Percentiles rank a stretch among this genome's conserved stretches.
Evolutionary conservation across 2,888 invertebrate genomes (phyloP).

Genomic region (Oxytorus armatus): DNA sequence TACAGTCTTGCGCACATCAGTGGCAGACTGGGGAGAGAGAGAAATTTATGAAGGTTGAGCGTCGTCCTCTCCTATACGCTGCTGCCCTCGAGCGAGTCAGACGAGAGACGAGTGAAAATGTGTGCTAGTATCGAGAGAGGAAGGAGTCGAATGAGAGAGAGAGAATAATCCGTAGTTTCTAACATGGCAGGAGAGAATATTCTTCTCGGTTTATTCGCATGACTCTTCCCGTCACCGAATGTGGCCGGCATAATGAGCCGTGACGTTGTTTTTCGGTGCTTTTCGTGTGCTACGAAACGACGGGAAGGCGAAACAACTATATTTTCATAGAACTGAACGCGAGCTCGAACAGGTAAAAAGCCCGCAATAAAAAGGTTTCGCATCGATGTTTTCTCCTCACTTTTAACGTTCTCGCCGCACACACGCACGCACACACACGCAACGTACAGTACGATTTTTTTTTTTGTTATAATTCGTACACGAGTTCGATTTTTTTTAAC

Average conservation of each 20-base stretch:
- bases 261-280: constrained; percentile 66
- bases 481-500: constrained; percentile 30
- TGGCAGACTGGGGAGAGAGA: not conserved
- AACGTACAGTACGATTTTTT: constrained; percentile 46
- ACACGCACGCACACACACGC: constrained; percentile 4
- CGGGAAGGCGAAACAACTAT: constrained; percentile 56
- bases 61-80: constrained; percentile 30
- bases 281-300: constrained; percentile 65
- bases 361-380: constrained; percentile 43
- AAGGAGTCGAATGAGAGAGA: constrained; percentile 46
- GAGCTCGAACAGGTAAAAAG: constrained; percentile 53
- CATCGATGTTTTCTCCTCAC: constrained; percentile 46
- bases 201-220: constrained; percentile 72
- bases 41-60: not conserved
- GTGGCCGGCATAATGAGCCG: constrained; percentile 74
- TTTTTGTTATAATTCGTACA: constrained; percentile 32
- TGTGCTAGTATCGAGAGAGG: constrained; percentile 37
- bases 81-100: constrained; percentile 59
- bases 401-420: constrained; percentile 24
- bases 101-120: constrained; percentile 49
- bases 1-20: constrained; percentile 57
- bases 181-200: constrained; percentile 76
- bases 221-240: constrained; percentile 71
- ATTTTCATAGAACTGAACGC: constrained; percentile 55
- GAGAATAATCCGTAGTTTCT: constrained; percentile 59